Evolutionary conservation across 30 jellyfish, hydroid and myxozoan genomes (phyloP).

Genomic region (Chironex yamaguchii): DNA sequence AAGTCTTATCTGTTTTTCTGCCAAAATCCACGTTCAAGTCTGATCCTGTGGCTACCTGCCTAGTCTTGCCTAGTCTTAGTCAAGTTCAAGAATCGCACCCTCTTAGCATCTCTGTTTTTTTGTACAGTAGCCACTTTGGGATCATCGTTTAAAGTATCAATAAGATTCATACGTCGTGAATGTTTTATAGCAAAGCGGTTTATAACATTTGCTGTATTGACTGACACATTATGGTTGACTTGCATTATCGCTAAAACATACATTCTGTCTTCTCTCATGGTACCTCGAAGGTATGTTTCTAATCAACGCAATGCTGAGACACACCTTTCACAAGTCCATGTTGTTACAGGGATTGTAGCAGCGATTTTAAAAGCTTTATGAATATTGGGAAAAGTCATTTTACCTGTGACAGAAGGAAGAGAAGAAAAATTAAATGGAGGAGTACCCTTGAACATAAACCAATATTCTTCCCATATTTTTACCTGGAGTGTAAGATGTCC

Average conservation of each 20-base stretch:
- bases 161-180: conserved; percentile 49
- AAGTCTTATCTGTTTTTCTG: no score
- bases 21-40: no score
- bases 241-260: conserved; percentile 7
- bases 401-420: conserved; percentile 21
- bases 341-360: conserved; percentile 74
- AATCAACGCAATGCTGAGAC: conserved; percentile 52
- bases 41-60: no score
- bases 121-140: no score
- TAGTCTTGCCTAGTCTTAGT: no score
- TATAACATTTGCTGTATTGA: neutral
- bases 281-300: conserved; percentile 61
- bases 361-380: conserved; percentile 48
- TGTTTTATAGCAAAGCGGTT: conserved; percentile 39
- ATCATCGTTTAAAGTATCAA: conserved; percentile 13
- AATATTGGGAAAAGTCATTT: conserved; percentile 65
- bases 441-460: neutral
- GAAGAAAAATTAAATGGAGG: conserved; percentile 30
- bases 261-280: conserved; percentile 14
- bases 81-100: no score
- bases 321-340: conserved; percentile 74
- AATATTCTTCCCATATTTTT: neutral
- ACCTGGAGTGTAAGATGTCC: conserved; percentile 28
- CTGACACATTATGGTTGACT: no score
- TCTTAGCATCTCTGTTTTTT: no score